Conservation (phyloP, 2,797 vertebrate species). For the Lithobates pipiens region DNA sequence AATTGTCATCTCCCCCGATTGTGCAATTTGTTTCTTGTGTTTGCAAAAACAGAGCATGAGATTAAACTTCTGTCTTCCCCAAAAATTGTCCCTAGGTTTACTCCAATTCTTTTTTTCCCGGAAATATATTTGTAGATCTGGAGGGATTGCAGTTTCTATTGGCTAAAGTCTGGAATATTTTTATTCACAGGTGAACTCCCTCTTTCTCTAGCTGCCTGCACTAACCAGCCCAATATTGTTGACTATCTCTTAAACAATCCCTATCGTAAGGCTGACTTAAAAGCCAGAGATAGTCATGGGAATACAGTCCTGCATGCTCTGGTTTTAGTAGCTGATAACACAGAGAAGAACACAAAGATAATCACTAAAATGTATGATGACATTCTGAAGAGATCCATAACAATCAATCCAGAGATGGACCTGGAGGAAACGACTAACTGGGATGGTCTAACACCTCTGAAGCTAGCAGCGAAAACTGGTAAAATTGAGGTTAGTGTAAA, state of each 20-base stretch:
- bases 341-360: constrained; percentile 83
- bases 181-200: constrained; percentile 87
- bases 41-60: too few relatives aligned
- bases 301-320: constrained; percentile 92
- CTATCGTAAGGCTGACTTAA: constrained; percentile 75
- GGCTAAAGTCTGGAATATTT: not conserved
- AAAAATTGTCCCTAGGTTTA: too few relatives aligned
- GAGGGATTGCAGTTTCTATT: not conserved
- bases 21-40: too few relatives aligned
- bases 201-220: constrained; percentile 92
- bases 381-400: constrained; percentile 78
- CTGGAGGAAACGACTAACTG: constrained; percentile 85
- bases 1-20: too few relatives aligned
- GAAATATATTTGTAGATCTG: too few relatives aligned
- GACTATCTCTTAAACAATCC: constrained; percentile 85
- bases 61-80: too few relatives aligned
- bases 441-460: constrained; percentile 84
- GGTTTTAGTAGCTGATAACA: constrained; percentile 88
- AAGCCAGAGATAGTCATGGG: constrained; percentile 81
- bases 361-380: constrained; percentile 83
- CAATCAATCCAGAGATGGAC: constrained; percentile 68
- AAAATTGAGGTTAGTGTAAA: constrained; percentile 82
- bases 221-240: constrained; percentile 88
- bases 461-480: constrained; percentile 89
- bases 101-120: too few relatives aligned